Evolutionary conservation across 2,888 invertebrate species (phyloP).

Genomic region (Oxycera nigricornis): DNA sequence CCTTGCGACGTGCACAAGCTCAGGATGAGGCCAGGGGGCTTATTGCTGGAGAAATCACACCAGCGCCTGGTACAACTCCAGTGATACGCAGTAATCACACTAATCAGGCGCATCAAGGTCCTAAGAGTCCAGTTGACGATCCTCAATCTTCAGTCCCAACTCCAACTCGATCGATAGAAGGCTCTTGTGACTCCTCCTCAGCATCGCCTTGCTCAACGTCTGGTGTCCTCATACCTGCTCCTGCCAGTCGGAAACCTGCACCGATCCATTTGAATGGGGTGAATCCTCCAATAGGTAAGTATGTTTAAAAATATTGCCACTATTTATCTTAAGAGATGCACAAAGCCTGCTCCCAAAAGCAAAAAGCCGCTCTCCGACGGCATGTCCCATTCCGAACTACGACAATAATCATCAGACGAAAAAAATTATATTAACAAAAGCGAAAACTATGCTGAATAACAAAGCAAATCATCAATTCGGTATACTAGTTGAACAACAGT

Average conservation of each 20-base stretch:
- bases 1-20: constrained; percentile 81
- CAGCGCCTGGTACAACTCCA: constrained; percentile 53
- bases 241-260: constrained; percentile 62
- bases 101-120: constrained; percentile 41
- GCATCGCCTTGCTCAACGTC: constrained; percentile 68
- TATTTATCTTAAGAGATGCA: no score
- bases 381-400: no score
- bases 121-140: constrained; percentile 50
- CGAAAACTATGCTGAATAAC: no score
- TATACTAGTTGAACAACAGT: no score
- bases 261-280: constrained; percentile 62
- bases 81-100: not conserved
- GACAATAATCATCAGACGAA: no score
- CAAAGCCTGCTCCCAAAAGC: no score
- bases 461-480: no score
- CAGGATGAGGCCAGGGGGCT: constrained; percentile 77
- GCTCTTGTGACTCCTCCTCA: constrained; percentile 68
- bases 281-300: constrained; percentile 42
- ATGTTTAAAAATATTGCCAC: no score
- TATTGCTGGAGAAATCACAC: constrained; percentile 63
- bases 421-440: no score
- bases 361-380: no score
- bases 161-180: constrained; percentile 61
- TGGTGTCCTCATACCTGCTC: constrained; percentile 53
- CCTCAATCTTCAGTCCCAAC: constrained; percentile 60